Conservation (phyloP, 2,888 invertebrate species). For the Drosophila limbata region DNA sequence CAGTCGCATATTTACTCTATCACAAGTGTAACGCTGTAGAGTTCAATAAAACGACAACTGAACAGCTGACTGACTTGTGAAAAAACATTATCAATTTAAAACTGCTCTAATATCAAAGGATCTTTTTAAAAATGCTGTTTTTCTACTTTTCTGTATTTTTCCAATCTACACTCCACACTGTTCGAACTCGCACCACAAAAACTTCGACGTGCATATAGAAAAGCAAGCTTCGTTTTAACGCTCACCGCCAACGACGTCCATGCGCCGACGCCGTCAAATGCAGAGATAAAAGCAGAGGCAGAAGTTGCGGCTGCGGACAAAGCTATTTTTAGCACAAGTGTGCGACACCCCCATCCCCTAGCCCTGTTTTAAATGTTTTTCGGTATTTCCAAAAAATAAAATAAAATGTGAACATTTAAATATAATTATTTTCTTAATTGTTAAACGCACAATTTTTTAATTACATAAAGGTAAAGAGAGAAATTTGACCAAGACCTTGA, state of each 20-base stretch:
- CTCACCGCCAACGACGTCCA: conserved; percentile 45
- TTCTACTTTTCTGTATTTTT: not conserved
- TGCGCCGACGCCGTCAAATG: not conserved
- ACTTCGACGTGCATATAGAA: not conserved
- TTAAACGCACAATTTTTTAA: not conserved
- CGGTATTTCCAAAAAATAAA: not conserved
- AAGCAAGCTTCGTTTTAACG: conserved; percentile 37
- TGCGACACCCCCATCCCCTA: conserved; percentile 18
- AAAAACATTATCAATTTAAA: conserved; percentile 2
- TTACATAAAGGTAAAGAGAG: conserved; percentile 16
- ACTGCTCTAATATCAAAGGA: not conserved
- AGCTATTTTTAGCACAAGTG: conserved; percentile 55
- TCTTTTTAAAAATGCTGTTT: conserved; percentile 5
- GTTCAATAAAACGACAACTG: conserved; percentile 61
- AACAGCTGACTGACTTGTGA: conserved; percentile 84
- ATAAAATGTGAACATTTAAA: conserved; percentile 1
- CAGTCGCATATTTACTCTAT: conserved; percentile 74
- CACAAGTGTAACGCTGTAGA: conserved; percentile 84
- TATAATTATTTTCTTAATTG: not conserved
- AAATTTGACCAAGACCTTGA: conserved; percentile 4
- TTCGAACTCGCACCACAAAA: conserved; percentile 46
- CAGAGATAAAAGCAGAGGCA: conserved; percentile 21
- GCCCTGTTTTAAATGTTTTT: not conserved
- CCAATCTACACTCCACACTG: not conserved
- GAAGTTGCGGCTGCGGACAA: conserved; percentile 32